Base-by-base conservation (phyloP, 2,113 vertebrate genomes). In the Chaetura pelagica region DNA sequence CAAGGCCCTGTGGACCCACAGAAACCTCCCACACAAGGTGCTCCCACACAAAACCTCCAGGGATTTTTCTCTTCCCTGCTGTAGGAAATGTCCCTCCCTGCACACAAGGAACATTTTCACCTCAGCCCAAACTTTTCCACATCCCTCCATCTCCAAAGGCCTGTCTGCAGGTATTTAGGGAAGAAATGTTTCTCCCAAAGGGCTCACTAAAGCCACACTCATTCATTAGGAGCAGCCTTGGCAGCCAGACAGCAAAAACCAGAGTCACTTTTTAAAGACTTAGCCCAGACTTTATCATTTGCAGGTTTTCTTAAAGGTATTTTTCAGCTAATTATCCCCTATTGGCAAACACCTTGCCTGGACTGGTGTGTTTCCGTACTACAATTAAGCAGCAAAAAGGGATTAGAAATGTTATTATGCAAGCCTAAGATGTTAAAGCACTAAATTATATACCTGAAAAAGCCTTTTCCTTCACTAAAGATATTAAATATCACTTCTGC, bases 1-100 rank as follows among this genome's bases (percentile, higher is more conserved):
- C 2, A 23, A 46, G 1, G 2, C 61, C 32, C 27, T 6, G 1
- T 0, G 15, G 38, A 1, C 9, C 6, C n/a, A 10, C 35, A 19
- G 27, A 29, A 49, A 6, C 30, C 27, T 49, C 51, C 34, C 48
- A n/a, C n/a, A 57, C 15, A 1, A 18, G 15, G 3, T 2, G 16
- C 58, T 76, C 48, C 4, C 17, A 4, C 40, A 4, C 5, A 4
- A 18, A 55, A 8, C 38, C 40, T 7, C 4, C 0, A 12, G 44
- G 54, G 35, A 24, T 12, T 80, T 83, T 27, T 23, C 11, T 10
- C 10, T 67, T 72, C 68, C 16, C 32, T 15, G 1, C 17, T 8
- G 34, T 18, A 27, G 32, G 26, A 29, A 52, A 64, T 12, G 1
- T 20, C 30, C 35, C 24, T 29, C 35, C 3, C 15, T 20, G 34